These are phyloP conservation scores for Anguilla rostrata DNA, from an alignment of 2,113 vertebrate species.

Conservation along the genomic window DNA sequence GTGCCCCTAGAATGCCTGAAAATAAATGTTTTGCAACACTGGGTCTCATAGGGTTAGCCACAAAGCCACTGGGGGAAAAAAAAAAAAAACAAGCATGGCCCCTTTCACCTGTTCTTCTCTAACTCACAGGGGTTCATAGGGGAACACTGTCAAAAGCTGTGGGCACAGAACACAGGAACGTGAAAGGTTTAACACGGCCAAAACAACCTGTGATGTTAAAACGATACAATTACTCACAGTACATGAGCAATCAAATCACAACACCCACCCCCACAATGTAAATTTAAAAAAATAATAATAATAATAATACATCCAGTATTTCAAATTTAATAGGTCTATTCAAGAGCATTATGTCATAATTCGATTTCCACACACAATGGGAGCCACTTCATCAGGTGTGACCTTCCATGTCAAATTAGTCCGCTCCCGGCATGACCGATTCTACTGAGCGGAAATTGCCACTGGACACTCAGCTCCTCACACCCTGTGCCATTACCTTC, in stretches of 20 bases:
- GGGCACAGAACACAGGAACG: not conserved
- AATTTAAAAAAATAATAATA: too few species aligned
- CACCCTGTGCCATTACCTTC: not conserved
- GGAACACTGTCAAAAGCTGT: not conserved
- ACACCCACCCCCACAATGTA: not conserved
- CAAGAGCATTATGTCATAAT: not conserved
- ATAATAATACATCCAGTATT: too few species aligned
- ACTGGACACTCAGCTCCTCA: not conserved
- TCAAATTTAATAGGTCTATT: too few species aligned
- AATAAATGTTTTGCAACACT: too few species aligned
- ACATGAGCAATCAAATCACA: not conserved
- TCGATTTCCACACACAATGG: not conserved
- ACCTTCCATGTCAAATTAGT: conserved; percentile 6
- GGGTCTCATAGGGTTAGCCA: not conserved
- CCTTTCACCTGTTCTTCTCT: not conserved
- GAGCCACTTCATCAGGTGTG: not conserved
- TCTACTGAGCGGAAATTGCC: not conserved
- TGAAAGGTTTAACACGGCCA: not conserved
- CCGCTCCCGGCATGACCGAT: not conserved
- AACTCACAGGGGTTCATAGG: not conserved
- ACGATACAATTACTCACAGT: not conserved
- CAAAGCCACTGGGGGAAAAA: not conserved
- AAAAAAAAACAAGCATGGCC: not conserved
- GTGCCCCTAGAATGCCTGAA: too few species aligned
- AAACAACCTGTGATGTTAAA: not conserved